phyloP scores from a whole-genome alignment of 2,888 invertebrate genomes.

The Mesoligia furuncula region DNA sequence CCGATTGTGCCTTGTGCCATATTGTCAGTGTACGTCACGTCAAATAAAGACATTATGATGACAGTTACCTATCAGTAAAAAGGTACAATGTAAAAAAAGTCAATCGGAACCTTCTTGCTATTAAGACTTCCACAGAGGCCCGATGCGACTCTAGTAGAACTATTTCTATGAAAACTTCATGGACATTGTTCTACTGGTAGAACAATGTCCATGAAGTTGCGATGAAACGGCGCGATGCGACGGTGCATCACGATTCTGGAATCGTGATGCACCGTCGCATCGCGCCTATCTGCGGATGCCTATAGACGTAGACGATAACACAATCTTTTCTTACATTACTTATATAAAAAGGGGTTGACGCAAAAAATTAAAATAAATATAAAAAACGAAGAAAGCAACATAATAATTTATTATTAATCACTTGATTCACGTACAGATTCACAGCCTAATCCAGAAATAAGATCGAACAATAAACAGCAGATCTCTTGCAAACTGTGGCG shows the following conservation, averaged over 20 bases:
- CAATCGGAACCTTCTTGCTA: constrained; percentile 1
- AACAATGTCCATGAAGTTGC: no score
- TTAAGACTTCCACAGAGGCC: background rate
- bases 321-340: no score
- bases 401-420: constrained; percentile 73
- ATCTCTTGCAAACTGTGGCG: constrained; percentile 44
- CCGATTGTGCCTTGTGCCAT: background rate
- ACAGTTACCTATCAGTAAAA: background rate
- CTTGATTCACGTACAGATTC: constrained; percentile 73
- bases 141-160: background rate
- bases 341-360: background rate
- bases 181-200: background rate
- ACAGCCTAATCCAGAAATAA: constrained; percentile 75
- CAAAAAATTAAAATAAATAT: constrained; percentile 1
- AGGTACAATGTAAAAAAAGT: background rate
- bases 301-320: background rate
- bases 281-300: background rate
- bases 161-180: background rate
- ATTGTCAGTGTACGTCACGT: constrained; percentile 6
- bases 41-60: constrained; percentile 8
- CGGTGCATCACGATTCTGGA: no score
- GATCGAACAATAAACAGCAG: constrained; percentile 58
- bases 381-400: constrained; percentile 69
- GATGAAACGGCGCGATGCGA: no score
- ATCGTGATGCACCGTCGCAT: background rate